A percentile compares a stretch with the other conserved stretches of the same genome.
These are phyloP conservation scores for Drosophila teissieri DNA, from an alignment of 1,140 invertebrate genomes.

Conservation along the genomic window DNA sequence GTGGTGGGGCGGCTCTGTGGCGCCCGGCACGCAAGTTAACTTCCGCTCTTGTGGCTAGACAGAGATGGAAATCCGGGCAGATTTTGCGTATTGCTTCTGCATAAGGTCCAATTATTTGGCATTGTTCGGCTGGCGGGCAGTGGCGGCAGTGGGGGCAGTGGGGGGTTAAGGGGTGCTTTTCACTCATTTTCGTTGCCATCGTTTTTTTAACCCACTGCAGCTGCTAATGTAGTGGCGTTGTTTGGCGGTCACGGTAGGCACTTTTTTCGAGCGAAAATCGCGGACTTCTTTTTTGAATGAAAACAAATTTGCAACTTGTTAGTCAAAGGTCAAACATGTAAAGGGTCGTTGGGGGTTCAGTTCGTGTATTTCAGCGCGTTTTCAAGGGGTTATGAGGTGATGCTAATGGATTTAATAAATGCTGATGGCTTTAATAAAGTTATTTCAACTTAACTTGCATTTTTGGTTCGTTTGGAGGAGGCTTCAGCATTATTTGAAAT, in stretches of 20 bases:
- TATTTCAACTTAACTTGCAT: slow-evolving; percentile 6
- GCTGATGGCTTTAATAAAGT: slow-evolving; percentile 46
- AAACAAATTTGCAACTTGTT: slow-evolving; percentile 63
- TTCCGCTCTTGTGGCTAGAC: slow-evolving; percentile 75
- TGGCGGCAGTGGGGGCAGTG: neutral
- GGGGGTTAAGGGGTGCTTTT: slow-evolving; percentile 14
- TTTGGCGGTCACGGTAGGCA: slow-evolving; percentile 70
- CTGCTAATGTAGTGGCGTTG: slow-evolving; percentile 80
- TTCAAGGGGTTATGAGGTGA: slow-evolving; percentile 25
- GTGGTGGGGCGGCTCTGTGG: slow-evolving; percentile 8
- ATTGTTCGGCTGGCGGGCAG: slow-evolving; percentile 3
- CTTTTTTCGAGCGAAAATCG: slow-evolving; percentile 18
- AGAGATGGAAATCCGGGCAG: slow-evolving; percentile 33
- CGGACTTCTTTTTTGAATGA: slow-evolving; percentile 40
- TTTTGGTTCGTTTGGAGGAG: neutral
- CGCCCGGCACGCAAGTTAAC: slow-evolving; percentile 75
- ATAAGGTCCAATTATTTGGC: slow-evolving; percentile 74
- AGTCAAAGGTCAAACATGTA: slow-evolving; percentile 60
- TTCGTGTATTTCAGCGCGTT: slow-evolving; percentile 11
- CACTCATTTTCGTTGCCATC: too few species aligned
- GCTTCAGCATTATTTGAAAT: neutral
- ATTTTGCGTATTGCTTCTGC: slow-evolving; percentile 59
- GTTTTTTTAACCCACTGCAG: slow-evolving; percentile 25
- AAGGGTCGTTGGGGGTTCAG: slow-evolving; percentile 2
- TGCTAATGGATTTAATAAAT: slow-evolving; percentile 50